Evolutionary conservation across 1,140 invertebrate genomes (phyloP).

Genomic region (Pseudomyrmex sp.): DNA sequence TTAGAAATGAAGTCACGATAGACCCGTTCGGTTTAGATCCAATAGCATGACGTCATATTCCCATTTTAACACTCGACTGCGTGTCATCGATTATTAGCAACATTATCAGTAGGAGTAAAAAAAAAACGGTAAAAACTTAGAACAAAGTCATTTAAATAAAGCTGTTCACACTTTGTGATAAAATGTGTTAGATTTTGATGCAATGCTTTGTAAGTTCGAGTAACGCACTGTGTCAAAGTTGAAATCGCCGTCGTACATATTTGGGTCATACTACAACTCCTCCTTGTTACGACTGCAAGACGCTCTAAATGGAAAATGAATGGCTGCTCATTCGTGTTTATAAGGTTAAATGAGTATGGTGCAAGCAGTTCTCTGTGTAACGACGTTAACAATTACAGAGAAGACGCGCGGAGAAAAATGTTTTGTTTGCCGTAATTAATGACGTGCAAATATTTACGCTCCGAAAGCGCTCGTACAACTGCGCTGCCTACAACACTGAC

Average conservation of each 20-base stretch:
- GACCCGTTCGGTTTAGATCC: constrained; percentile 19
- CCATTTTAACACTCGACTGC: constrained; percentile 42
- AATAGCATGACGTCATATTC: constrained; percentile 45
- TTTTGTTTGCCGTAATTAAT: constrained; percentile 20
- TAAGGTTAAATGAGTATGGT: constrained; percentile 64
- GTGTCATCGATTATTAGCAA: not conserved
- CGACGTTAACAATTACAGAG: constrained; percentile 48
- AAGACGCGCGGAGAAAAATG: constrained; percentile 3
- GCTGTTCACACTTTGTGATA: not conserved
- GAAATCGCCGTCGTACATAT: constrained; percentile 46
- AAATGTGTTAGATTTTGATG: not conserved
- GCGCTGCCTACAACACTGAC: too few relatives aligned
- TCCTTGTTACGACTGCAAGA: constrained; percentile 41
- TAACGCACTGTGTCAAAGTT: not conserved
- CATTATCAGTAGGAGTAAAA: not conserved
- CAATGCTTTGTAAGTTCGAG: too few relatives aligned
- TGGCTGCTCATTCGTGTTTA: constrained; percentile 50
- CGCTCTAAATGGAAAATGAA: constrained; percentile 64
- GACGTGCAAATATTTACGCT: not conserved
- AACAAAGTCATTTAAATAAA: not conserved
- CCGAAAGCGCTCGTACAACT: too few relatives aligned
- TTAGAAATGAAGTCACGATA: constrained; percentile 60
- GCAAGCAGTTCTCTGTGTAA: constrained; percentile 55
- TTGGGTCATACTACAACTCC: constrained; percentile 45
- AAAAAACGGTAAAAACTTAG: not conserved